These are phyloP conservation scores for Hirtodrosophila confusa DNA, from an alignment of 2,888 invertebrate species.

Conservation along the genomic window DNA sequence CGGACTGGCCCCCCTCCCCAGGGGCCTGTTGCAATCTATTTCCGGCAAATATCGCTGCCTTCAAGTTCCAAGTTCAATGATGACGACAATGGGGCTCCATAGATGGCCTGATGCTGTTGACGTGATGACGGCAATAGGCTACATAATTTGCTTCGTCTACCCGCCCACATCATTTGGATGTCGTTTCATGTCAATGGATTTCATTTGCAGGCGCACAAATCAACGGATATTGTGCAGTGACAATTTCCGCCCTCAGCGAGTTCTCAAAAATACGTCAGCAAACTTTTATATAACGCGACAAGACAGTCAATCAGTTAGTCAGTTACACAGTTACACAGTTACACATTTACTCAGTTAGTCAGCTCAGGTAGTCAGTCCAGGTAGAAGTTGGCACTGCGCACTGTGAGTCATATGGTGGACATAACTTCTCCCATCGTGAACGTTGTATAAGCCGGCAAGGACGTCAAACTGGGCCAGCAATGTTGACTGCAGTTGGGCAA, in stretches of 20 bases:
- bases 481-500: conserved; percentile 16
- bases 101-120: conserved; percentile 27
- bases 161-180: too few species aligned
- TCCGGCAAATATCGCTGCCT: conserved; percentile 28
- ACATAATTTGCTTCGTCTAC: conserved; percentile 52
- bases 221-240: conserved; percentile 78
- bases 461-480: background rate
- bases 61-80: conserved; percentile 31
- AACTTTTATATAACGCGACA: conserved; percentile 23
- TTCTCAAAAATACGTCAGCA: conserved; percentile 43
- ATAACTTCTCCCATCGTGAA: conserved; percentile 10
- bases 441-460: conserved; percentile 1
- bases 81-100: conserved; percentile 41
- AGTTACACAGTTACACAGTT: conserved; percentile 6
- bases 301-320: conserved; percentile 16
- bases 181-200: conserved; percentile 67
- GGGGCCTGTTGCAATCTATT: conserved; percentile 36
- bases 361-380: too few species aligned
- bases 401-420: background rate
- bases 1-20: too few species aligned
- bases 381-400: too few species aligned
- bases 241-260: conserved; percentile 69
- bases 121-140: conserved; percentile 27
- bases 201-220: conserved; percentile 73
- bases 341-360: background rate